Evolutionary conservation across 2,797 vertebrate species (phyloP), one percentile per base, ranked within the genome.

Genomic region (Allobates femoralis): DNA sequence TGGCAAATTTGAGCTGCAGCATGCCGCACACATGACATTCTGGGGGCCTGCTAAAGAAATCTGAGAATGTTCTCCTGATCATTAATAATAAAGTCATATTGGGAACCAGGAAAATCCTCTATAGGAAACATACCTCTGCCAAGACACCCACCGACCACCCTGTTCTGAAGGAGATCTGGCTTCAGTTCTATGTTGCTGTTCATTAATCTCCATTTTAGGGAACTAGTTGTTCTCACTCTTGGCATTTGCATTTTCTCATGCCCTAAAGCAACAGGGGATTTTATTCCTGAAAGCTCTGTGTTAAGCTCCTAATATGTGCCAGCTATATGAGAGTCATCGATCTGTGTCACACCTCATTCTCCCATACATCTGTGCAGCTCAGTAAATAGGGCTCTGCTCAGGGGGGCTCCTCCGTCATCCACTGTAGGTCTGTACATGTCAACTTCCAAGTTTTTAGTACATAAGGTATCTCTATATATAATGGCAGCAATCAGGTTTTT

Each of bases 291-390:
- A 73, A 83, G 67, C 28, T 12, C 53, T 82, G 10, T 23, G 14
- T 16, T 14, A n/a, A 28, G 16, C 15, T 73, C n/a, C 18, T 82
- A 28, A 21, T 82, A 82, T 0, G 5, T 19, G 11, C 34, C 34
- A 46, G 81, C 51, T 28, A 37, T 83, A 74, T 73, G 67, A 83
- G 26, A 83, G 67, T 55, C 34, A 73, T 83, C 81, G 67, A 83
- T 83, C 67, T 56, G 23, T 74, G 71, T 74, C 41, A 46, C 15
- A 11, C 11, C 11, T 74, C 3, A 74, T 26, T 26, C 71, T 16
- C 34, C 7, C 34, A 74, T 74, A 74, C 67, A 46, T 46, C 37
- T 71, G 34, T 71, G 34, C 19, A 3, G 32, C 51, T 53, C 51
- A 53, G 0, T 15, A 53, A 2, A 53, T 53, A 1, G 12, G 3